Conservation (phyloP, 1,140 invertebrate species). For the Drosophila simulans region DNA sequence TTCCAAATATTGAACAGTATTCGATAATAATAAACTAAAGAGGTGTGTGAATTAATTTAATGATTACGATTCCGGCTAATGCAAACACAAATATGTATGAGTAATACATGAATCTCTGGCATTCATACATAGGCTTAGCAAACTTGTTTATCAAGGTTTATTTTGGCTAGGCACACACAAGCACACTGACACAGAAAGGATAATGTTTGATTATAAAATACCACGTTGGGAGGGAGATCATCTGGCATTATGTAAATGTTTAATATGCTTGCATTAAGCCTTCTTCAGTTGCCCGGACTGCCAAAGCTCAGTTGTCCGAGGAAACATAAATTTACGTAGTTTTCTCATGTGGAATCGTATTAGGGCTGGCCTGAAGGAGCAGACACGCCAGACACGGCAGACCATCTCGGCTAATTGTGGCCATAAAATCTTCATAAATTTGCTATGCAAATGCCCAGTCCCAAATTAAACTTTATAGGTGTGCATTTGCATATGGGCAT, state of each 20-base stretch:
- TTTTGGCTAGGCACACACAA: conserved; percentile 46
- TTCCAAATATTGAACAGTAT: conserved; percentile 77
- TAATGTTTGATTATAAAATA: conserved; percentile 57
- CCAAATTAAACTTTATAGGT: conserved; percentile 15
- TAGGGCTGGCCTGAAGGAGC: neutral
- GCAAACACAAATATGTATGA: conserved; percentile 55
- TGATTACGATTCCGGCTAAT: conserved; percentile 59
- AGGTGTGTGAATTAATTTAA: conserved; percentile 45
- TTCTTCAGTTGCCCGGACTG: neutral
- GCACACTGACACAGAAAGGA: conserved; percentile 21
- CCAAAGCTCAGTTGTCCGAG: conserved; percentile 17
- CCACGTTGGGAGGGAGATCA: conserved; percentile 4
- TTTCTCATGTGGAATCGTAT: conserved; percentile 29
- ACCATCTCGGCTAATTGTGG: conserved; percentile 34
- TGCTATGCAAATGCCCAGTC: conserved; percentile 32
- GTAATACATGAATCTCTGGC: conserved; percentile 53
- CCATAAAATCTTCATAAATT: conserved; percentile 29
- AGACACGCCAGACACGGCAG: conserved; percentile 1
- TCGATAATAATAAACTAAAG: conserved; percentile 65
- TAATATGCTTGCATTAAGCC: conserved; percentile 6
- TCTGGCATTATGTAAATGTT: conserved; percentile 48
- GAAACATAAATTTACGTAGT: conserved; percentile 13
- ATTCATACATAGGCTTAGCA: conserved; percentile 68
- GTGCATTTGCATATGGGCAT: conserved; percentile 20
- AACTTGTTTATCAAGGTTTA: conserved; percentile 56